phyloP scores from a whole-genome alignment of 1,140 invertebrate genomes.

The Branchinecta lindahli region DNA sequence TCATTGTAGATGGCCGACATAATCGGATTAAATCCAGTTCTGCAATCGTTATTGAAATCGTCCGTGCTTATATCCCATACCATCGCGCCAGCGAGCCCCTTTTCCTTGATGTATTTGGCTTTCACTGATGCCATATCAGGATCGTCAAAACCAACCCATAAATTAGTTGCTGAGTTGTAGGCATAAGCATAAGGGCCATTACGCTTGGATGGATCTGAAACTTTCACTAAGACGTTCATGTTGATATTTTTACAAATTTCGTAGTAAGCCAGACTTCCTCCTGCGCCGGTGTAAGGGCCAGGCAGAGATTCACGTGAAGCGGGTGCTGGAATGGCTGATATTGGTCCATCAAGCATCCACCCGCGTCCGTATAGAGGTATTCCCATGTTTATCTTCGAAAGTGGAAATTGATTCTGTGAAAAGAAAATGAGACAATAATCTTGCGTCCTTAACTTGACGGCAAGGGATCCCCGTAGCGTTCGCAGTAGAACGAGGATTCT shows the following conservation, averaged over 20 bases:
- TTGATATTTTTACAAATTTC: slow-evolving; percentile 22
- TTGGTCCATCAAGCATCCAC: background rate
- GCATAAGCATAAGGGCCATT: slow-evolving; percentile 17
- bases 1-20: slow-evolving; percentile 22
- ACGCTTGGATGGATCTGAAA: background rate
- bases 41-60: slow-evolving; percentile 21
- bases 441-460: no score
- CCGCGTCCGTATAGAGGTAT: slow-evolving; percentile 16
- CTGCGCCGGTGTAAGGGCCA: slow-evolving; percentile 18
- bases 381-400: slow-evolving; percentile 15
- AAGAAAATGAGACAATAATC: no score
- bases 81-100: slow-evolving; percentile 24
- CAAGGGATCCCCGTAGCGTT: no score
- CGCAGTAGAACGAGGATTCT: no score
- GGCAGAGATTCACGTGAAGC: slow-evolving; percentile 14
- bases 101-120: slow-evolving; percentile 21
- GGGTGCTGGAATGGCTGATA: slow-evolving; percentile 10
- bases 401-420: background rate
- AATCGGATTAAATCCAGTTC: slow-evolving; percentile 29
- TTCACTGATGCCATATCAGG: slow-evolving; percentile 20
- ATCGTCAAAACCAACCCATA: slow-evolving; percentile 25
- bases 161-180: background rate
- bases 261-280: slow-evolving; percentile 22
- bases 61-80: slow-evolving; percentile 25
- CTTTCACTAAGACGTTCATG: slow-evolving; percentile 19